Evolutionary conservation across 2,888 invertebrate species (phyloP).

Genomic region (Tineola bisselliella): DNA sequence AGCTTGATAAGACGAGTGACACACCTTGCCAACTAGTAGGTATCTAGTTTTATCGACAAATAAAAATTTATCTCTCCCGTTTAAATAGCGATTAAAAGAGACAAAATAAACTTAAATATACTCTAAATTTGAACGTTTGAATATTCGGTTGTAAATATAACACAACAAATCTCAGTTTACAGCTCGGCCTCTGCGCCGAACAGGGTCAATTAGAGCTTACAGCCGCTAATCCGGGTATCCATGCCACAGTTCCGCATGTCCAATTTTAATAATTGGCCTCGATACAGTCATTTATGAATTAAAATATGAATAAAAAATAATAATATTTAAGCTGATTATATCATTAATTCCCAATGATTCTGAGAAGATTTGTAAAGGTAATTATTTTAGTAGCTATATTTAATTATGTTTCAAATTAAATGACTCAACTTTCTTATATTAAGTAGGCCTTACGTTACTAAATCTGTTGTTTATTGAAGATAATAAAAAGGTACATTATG

Average conservation of each 20-base stretch:
- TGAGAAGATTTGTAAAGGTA: background rate
- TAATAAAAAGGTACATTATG: conserved; percentile 29
- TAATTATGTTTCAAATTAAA: too few species aligned
- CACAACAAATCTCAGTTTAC: conserved; percentile 56
- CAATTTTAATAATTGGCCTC: conserved; percentile 9
- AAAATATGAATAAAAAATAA: background rate
- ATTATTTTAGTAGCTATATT: background rate
- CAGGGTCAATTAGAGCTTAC: conserved; percentile 62
- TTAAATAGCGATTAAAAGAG: too few species aligned
- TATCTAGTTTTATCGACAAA: too few species aligned
- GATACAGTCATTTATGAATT: background rate
- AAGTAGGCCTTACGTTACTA: too few species aligned
- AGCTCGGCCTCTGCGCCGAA: conserved; percentile 47
- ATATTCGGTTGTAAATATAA: too few species aligned
- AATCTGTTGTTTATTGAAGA: background rate
- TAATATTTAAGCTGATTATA: background rate
- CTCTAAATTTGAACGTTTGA: too few species aligned
- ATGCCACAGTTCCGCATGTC: conserved; percentile 20
- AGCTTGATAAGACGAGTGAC: too few species aligned
- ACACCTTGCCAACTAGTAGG: too few species aligned
- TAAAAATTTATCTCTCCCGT: too few species aligned
- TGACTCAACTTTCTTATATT: too few species aligned
- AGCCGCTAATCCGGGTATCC: conserved; percentile 41
- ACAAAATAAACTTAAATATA: too few species aligned
- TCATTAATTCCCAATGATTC: background rate